Base-by-base conservation (phyloP, 2,888 invertebrate genomes). In the Ypsolopha sequella region DNA sequence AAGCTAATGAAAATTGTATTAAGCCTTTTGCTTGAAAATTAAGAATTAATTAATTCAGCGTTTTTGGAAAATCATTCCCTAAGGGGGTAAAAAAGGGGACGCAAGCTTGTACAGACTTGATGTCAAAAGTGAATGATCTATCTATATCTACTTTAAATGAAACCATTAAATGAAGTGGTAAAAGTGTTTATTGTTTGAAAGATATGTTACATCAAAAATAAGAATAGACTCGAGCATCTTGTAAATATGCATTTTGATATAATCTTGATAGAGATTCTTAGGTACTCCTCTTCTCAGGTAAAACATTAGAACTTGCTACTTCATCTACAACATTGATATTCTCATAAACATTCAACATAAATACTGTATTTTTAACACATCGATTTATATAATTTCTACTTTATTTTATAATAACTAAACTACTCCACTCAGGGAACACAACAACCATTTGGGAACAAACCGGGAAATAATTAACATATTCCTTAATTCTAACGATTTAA, bases 191-290 rank as follows among this genome's bases (percentile, higher is more conserved):
- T 66, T 57, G 66, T 36, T 43, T 43, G 13, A 11, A 50, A 43
- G 43, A 43, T 50, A 79, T 24, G 24, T 24, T 24, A 76, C 74
- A 76, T 71, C 72, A 62, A 73, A 71, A 73, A 57, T 70, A 73
- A 84, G 80, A 76, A 80, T 78, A 80, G 77, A 68, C 76, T 62
- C 73, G 62, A 78, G 80, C 76, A 80, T 80, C 74, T 70, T 80
- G 82, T 78, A 80, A 69, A 80, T 77, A 73, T 62, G 7, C 24
- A 43, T 6, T 7, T 48, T 38, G 6, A 36, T 39, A 36, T 39
- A 9, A 49, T 39, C 36, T 24, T 52, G 41, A 62, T 61, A 69
- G 65, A 70, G 69, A 70, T 67, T 71, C 65, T 68, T 68, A 73
- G 8, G 13, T n/a, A 43, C 11, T 33, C 34, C 36, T 48, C 9